Evolutionary conservation across 30 jellyfish, hydroid and myxozoan genomes (phyloP).

Genomic region (Catostylus mosaicus): DNA sequence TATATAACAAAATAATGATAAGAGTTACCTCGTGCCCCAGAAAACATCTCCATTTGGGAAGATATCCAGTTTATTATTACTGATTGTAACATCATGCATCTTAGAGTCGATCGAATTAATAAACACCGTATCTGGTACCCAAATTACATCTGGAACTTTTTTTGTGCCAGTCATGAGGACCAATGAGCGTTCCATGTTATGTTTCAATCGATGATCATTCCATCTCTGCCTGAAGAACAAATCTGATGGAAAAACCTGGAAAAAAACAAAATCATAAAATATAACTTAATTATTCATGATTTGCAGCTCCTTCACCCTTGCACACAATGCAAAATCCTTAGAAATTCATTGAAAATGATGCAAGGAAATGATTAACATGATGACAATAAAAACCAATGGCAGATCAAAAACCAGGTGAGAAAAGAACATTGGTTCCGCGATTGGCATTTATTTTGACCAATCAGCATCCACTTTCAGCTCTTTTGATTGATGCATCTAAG

Average conservation of each 20-base stretch:
- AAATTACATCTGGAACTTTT: slow-evolving; percentile 82
- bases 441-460: too few relatives aligned
- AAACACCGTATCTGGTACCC: slow-evolving; percentile 99
- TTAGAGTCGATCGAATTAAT: slow-evolving; percentile 82
- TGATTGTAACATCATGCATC: slow-evolving; percentile 96
- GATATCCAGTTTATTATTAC: slow-evolving; percentile 86
- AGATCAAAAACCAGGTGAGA: too few relatives aligned
- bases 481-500: too few relatives aligned
- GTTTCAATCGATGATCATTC: slow-evolving; percentile 81
- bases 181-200: slow-evolving; percentile 48
- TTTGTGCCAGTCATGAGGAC: slow-evolving; percentile 78
- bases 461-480: too few relatives aligned
- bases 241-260: slow-evolving; percentile 81
- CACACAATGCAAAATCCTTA: too few relatives aligned
- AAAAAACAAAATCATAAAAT: not conserved
- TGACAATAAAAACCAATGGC: too few relatives aligned
- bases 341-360: too few relatives aligned
- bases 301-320: too few relatives aligned
- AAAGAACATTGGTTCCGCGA: too few relatives aligned
- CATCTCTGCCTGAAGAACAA: slow-evolving; percentile 96
- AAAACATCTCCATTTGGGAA: slow-evolving; percentile 93
- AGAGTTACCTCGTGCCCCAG: slow-evolving; percentile 98
- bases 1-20: too few relatives aligned
- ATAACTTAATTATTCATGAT: too few relatives aligned
- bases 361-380: too few relatives aligned